Percentiles rank a stretch among this genome's conserved stretches.
Conservation (phyloP, 37 sponge, comb jelly and placozoan genomes). For the Aplysina aerophoba region DNA sequence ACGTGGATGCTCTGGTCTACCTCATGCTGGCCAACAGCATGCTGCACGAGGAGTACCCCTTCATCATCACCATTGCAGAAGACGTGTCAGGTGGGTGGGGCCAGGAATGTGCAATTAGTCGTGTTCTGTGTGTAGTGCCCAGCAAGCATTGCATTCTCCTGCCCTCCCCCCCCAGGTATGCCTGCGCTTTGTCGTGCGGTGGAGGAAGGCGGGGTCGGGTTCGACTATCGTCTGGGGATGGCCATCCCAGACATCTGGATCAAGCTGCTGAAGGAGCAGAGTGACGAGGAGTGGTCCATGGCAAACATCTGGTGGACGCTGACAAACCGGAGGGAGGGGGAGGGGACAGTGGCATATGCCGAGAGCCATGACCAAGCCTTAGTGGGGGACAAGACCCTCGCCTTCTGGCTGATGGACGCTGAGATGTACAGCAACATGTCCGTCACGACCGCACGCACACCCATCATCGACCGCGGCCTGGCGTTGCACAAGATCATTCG, state of each 20-base stretch:
- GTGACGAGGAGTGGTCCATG: slow-evolving; percentile 93
- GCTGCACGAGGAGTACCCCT: slow-evolving; percentile 80
- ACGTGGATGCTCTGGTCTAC: slow-evolving; percentile 83
- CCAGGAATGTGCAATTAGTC: slow-evolving; percentile 1
- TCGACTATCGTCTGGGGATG: slow-evolving; percentile 98
- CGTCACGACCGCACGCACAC: slow-evolving; percentile 61
- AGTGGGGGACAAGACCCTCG: slow-evolving; percentile 98
- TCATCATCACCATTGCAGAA: slow-evolving; percentile 88
- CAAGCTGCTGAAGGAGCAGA: slow-evolving; percentile 90
- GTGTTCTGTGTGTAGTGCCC: not conserved
- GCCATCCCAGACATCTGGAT: slow-evolving; percentile 99
- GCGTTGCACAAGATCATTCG: slow-evolving; percentile 97
- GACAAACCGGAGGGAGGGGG: slow-evolving; percentile 79
- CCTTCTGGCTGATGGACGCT: slow-evolving; percentile 99
- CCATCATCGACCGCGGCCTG: slow-evolving; percentile 81
- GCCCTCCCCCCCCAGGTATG: slow-evolving; percentile 44
- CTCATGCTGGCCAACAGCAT: slow-evolving; percentile 91
- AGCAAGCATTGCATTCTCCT: too few species aligned
- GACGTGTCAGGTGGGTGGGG: slow-evolving; percentile 72
- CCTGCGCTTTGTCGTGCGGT: slow-evolving; percentile 73
- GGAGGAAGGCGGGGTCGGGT: slow-evolving; percentile 83
- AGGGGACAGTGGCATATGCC: slow-evolving; percentile 91
- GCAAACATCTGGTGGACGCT: slow-evolving; percentile 83
- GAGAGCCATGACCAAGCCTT: slow-evolving; percentile 99
- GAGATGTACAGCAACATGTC: slow-evolving; percentile 99